A percentile compares a stretch with the other conserved stretches of the same genome.
These are phyloP conservation scores for Urocitellus parryii DNA, from an alignment of 2,113 vertebrate genomes.

Conservation along the genomic window DNA sequence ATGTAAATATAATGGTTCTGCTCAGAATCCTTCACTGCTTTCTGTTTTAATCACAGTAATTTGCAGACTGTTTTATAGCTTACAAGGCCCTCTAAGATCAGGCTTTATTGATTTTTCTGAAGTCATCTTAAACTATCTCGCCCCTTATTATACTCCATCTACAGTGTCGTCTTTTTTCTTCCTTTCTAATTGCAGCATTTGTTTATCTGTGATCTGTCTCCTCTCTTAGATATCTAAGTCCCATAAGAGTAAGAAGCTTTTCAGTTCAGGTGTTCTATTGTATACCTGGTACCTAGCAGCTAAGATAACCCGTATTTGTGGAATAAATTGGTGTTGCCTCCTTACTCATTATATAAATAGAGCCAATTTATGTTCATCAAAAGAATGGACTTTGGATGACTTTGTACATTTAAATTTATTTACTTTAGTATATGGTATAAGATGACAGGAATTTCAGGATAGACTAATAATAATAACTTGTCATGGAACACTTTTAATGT, in stretches of 20 bases:
- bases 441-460: background rate
- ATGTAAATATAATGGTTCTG: background rate
- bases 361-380: background rate
- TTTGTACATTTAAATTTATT: background rate
- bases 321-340: conserved; percentile 8
- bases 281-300: background rate
- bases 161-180: background rate
- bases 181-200: background rate
- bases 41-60: conserved; percentile 2
- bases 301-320: conserved; percentile 15
- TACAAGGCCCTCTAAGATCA: background rate
- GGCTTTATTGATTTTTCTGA: background rate
- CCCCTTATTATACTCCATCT: background rate
- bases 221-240: background rate
- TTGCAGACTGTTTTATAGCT: background rate
- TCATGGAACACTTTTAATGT: background rate
- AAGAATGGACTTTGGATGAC: background rate
- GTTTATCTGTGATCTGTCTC: background rate
- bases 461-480: background rate
- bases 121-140: background rate
- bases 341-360: conserved; percentile 23
- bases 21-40: conserved; percentile 17
- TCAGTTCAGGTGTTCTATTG: background rate
- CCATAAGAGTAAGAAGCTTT: background rate
- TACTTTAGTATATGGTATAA: background rate